Conservation (phyloP, 37 sponge, comb jelly and placozoan genomes). For the Bolinopsis microptera region DNA sequence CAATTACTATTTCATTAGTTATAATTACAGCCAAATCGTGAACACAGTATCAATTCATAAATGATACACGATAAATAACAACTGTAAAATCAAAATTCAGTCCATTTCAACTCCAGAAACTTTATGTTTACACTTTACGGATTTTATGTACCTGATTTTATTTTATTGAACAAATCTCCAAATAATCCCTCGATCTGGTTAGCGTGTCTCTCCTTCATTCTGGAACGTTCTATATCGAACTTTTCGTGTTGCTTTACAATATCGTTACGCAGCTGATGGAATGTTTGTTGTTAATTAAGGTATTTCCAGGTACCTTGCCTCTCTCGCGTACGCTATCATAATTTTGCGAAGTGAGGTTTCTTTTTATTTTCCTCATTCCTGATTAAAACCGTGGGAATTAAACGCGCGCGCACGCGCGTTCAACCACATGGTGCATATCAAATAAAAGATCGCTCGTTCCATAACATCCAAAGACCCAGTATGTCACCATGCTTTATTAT, state of each 20-base stretch:
- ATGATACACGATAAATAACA: too few relatives aligned
- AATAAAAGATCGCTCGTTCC: background rate
- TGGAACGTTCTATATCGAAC: slow-evolving; percentile 27
- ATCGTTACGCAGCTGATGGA: background rate
- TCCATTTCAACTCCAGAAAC: too few relatives aligned
- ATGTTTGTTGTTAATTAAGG: background rate
- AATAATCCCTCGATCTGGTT: slow-evolving; percentile 36
- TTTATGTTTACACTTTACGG: too few relatives aligned
- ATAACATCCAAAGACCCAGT: too few relatives aligned
- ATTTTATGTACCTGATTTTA: slow-evolving; percentile 37
- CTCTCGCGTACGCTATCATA: too few relatives aligned
- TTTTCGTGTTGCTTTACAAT: slow-evolving; percentile 17
- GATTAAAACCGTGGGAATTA: background rate
- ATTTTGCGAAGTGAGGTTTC: too few relatives aligned
- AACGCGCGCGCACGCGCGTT: background rate
- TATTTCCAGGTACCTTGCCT: background rate
- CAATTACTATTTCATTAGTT: too few relatives aligned
- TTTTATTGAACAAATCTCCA: slow-evolving; percentile 38
- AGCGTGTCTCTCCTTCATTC: slow-evolving; percentile 52
- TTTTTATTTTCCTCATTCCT: too few relatives aligned
- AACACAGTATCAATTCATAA: too few relatives aligned
- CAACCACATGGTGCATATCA: background rate
- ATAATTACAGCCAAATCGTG: too few relatives aligned
- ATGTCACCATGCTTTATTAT: too few relatives aligned
- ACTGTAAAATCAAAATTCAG: too few relatives aligned